Evolutionary conservation across 2,113 vertebrate species (phyloP), one percentile per base, ranked within the genome.

Genomic region (Muscicapa adusta): DNA sequence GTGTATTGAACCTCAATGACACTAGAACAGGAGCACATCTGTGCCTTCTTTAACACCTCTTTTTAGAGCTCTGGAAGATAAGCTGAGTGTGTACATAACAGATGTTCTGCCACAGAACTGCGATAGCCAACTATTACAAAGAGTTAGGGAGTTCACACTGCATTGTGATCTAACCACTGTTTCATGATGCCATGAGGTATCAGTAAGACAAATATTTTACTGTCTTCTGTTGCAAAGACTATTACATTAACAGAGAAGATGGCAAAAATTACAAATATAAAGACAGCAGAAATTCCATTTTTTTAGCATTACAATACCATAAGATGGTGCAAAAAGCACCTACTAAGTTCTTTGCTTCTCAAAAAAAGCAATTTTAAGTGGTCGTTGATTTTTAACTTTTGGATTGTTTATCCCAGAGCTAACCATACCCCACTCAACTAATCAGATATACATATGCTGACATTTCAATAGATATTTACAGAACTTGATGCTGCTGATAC

Each of bases 271-370:
- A 89, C 60, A 89, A 53, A 58, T 31, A 81, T 10, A 72, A 85
- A 88, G 85, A 51, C 28, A 75, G 71, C 65, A 51, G 58, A 42
- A 76, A 81, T 70, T 73, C 2, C 6, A 33, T 80, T 93, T 93
- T 79, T 54, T 51, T 29, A 94, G 74, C 83, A 96, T 93, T 82
- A 88, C n/a, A 86, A 91, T 67, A 93, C 33, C 17, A 5, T 81
- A 94, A 93, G 61, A 48, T 48, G 82, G 94, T 97, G 96, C 94
- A 97, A 94, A 94, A 97, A 84, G 82, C 91, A 97, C 95, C 97
- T 97, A 96, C 94, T 78, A 47, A 97, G 50, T 94, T 85, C 76
- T 74, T 80, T 96, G 96, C 96, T 98, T 97, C 94, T 95, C 79
- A 95, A 96, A 93, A 87, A 97, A 97, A 97, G 96, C 94, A 88